Percentiles rank a stretch among this genome's conserved stretches.
Evolutionary conservation across 2,113 vertebrate genomes (phyloP).

Genomic region (Cygnus buccinator): DNA sequence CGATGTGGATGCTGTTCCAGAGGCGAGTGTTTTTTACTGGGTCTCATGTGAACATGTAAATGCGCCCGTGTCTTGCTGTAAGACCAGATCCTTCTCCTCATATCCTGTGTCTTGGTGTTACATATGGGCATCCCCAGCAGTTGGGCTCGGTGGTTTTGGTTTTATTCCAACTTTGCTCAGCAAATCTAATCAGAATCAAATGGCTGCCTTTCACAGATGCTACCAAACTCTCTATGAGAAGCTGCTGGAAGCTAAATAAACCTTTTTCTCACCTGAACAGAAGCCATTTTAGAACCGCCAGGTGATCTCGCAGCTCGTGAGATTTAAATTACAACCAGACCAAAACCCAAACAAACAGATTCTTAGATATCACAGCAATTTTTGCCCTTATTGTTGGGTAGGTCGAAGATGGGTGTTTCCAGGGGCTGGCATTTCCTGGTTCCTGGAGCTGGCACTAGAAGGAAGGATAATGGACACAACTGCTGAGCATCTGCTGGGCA

Average conservation of each 20-base stretch:
- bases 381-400: neutral
- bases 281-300: neutral
- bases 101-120: neutral
- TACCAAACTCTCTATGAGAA: neutral
- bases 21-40: neutral
- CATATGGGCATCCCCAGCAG: neutral
- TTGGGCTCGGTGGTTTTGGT: neutral
- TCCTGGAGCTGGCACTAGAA: neutral
- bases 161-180: constrained; percentile 8
- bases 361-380: neutral
- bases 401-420: neutral
- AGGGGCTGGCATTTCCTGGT: neutral
- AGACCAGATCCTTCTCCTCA: neutral
- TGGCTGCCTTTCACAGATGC: constrained; percentile 14
- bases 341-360: neutral
- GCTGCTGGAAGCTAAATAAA: constrained; percentile 23
- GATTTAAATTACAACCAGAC: neutral
- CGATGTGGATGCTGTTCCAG: accelerated
- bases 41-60: neutral
- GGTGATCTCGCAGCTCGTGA: neutral
- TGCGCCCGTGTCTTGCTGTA: neutral
- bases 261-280: neutral
- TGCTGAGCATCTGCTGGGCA: constrained; percentile 6
- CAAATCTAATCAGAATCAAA: constrained; percentile 38
- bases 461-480: neutral